A percentile compares a stretch with the other conserved stretches of the same genome.
These are phyloP conservation scores for Colletes collaris DNA, from an alignment of 2,888 invertebrate species.

Conservation along the genomic window DNA sequence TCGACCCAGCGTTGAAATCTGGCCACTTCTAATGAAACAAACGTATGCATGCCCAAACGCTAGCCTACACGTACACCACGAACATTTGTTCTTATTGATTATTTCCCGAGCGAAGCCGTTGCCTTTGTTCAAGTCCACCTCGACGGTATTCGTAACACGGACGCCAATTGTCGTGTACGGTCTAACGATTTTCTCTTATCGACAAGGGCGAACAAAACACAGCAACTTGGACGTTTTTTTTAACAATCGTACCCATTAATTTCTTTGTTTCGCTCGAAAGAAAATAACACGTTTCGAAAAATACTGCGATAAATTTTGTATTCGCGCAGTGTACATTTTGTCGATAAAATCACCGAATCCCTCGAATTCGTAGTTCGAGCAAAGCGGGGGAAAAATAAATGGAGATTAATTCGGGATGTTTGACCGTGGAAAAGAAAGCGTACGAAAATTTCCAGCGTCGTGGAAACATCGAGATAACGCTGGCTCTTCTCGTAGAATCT, in stretches of 20 bases:
- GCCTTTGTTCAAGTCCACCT: constrained; percentile 33
- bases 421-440: not conserved
- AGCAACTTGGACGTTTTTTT: not conserved
- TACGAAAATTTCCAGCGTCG: not conserved
- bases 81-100: constrained; percentile 57
- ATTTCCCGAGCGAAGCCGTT: constrained; percentile 50
- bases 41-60: constrained; percentile 1
- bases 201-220: not conserved
- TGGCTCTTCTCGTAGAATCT: not conserved
- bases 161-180: constrained; percentile 12
- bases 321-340: too few species aligned
- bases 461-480: not conserved
- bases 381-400: too few species aligned
- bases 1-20: too few species aligned
- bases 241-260: not conserved
- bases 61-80: constrained; percentile 7
- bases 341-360: too few species aligned
- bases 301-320: too few species aligned
- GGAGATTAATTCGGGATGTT: not conserved
- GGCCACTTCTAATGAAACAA: not conserved
- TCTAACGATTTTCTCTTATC: constrained; percentile 37
- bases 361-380: too few species aligned
- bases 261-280: not conserved
- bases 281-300: not conserved
- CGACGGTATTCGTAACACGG: constrained; percentile 25